These are phyloP conservation scores for Drosophila picticornis DNA, from an alignment of 2,888 invertebrate genomes.

Conservation along the genomic window DNA sequence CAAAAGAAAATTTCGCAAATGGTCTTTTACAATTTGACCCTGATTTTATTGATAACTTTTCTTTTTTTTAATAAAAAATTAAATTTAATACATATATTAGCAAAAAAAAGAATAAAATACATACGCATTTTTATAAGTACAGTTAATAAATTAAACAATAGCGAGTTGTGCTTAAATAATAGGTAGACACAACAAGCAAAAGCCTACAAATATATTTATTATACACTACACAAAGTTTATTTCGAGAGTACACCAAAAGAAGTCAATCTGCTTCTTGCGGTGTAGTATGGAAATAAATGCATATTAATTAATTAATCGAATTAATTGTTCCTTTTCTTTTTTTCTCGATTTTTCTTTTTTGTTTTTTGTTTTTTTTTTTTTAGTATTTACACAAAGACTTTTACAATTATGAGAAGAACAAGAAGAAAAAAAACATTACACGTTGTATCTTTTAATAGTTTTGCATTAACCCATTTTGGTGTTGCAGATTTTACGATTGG, in stretches of 20 bases:
- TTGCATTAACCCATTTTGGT: conserved; percentile 66
- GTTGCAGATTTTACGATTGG: conserved; percentile 38
- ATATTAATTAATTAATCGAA: conserved; percentile 56
- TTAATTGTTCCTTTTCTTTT: conserved; percentile 20
- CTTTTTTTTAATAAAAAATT: conserved; percentile 66
- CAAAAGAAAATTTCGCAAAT: neutral
- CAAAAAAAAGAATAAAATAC: conserved; percentile 55
- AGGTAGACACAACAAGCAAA: conserved; percentile 19
- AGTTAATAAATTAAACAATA: conserved; percentile 82
- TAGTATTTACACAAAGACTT: conserved; percentile 74
- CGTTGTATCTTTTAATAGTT: conserved; percentile 48
- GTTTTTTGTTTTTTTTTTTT: conserved; percentile 38
- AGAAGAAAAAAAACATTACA: conserved; percentile 26
- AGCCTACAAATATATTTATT: conserved; percentile 5
- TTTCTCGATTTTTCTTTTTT: conserved; percentile 17
- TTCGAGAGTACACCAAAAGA: conserved; percentile 76
- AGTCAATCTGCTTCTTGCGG: conserved; percentile 62
- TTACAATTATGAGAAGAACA: conserved; percentile 47
- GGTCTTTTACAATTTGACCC: conserved; percentile 59
- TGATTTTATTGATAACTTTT: conserved; percentile 58
- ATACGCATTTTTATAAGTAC: conserved; percentile 80
- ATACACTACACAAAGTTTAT: conserved; percentile 50
- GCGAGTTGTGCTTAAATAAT: conserved; percentile 46
- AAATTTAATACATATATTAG: conserved; percentile 67
- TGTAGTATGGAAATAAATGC: conserved; percentile 78